These are phyloP conservation scores for Ranitomeya imitator DNA, from an alignment of 2,113 vertebrate species.

Conservation along the genomic window DNA sequence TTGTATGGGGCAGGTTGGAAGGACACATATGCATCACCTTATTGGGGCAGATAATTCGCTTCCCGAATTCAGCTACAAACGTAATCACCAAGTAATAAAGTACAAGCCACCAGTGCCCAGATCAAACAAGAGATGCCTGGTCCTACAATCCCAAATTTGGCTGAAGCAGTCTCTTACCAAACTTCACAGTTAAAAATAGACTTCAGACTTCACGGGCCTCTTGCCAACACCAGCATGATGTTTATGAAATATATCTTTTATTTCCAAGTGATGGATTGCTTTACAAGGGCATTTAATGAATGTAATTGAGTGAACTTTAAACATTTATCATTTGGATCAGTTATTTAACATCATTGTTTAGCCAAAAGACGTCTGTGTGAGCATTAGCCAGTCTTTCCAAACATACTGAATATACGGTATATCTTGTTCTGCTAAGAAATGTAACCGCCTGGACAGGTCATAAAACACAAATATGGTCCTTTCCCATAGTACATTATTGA, in stretches of 20 bases:
- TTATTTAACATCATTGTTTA: conserved; percentile 56
- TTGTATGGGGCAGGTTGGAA: too few species aligned
- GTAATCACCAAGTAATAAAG: background rate
- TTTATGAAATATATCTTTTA: conserved; percentile 53
- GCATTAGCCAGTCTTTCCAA: conserved; percentile 38
- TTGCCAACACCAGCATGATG: conserved; percentile 39
- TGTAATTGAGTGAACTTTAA: conserved; percentile 54
- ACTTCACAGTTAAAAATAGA: conserved; percentile 42
- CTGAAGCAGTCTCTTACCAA: conserved; percentile 38
- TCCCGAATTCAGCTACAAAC: too few species aligned
- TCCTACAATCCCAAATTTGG: conserved; percentile 47
- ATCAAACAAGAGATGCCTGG: conserved; percentile 13
- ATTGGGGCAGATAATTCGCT: too few species aligned
- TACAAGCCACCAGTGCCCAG: background rate
- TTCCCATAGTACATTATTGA: background rate
- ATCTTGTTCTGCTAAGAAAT: background rate
- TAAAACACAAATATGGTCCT: background rate
- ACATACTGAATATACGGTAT: background rate
- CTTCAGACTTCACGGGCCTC: background rate
- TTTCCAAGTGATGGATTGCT: conserved; percentile 50
- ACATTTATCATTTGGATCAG: conserved; percentile 49
- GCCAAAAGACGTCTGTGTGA: conserved; percentile 20
- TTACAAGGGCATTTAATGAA: conserved; percentile 52
- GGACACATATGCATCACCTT: too few species aligned
- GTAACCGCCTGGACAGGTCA: background rate